phyloP scores from a whole-genome alignment of 2,888 invertebrate genomes.

The Cyaniris semiargus region DNA sequence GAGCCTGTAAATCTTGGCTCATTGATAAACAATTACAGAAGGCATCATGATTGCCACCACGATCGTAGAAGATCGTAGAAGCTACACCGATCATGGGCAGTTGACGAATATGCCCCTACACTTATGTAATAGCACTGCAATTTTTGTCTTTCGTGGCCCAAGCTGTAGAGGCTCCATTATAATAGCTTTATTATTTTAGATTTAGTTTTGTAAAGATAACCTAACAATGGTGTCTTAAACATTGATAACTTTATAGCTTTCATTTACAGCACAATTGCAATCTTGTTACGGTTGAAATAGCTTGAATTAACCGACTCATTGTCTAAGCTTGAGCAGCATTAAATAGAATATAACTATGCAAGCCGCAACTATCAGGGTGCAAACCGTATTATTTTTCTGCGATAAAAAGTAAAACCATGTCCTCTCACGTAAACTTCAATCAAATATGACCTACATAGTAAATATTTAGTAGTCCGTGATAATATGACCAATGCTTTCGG shows the following conservation, averaged over 20 bases:
- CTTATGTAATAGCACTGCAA: too few species aligned
- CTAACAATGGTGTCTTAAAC: neutral
- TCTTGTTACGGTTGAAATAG: neutral
- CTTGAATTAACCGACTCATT: neutral
- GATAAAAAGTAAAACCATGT: neutral
- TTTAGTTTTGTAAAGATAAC: neutral
- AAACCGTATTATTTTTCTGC: neutral
- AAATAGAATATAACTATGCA: neutral
- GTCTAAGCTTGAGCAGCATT: neutral
- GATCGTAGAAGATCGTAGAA: too few species aligned
- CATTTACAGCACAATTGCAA: neutral
- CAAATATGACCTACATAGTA: too few species aligned
- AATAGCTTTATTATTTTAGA: neutral
- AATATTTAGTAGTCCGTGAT: too few species aligned
- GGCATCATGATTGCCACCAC: too few species aligned
- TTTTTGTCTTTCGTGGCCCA: too few species aligned
- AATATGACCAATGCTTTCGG: too few species aligned
- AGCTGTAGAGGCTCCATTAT: too few species aligned
- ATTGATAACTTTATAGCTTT: neutral
- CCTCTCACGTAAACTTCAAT: neutral
- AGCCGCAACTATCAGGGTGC: neutral
- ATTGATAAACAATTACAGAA: too few species aligned
- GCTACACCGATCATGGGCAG: too few species aligned
- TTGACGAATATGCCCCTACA: too few species aligned
- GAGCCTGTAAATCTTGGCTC: too few species aligned